Percentiles rank a stretch among this genome's conserved stretches.
Evolutionary conservation across 2,888 invertebrate species (phyloP).

Genomic region (Drosophila setosimentum): DNA sequence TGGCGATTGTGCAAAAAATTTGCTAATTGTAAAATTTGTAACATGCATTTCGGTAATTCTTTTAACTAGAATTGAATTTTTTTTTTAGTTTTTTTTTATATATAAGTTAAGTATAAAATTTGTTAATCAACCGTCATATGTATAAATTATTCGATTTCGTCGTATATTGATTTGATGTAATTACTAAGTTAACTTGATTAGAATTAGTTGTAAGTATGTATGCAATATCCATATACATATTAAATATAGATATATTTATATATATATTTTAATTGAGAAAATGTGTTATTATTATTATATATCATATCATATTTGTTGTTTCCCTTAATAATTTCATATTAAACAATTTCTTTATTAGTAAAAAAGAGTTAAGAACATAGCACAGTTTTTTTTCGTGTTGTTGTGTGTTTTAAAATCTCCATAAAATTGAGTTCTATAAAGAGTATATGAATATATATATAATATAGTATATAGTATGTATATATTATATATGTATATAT

Average conservation of each 20-base stretch:
- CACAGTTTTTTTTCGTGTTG: conserved; percentile 38
- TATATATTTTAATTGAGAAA: conserved; percentile 49
- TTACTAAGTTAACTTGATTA: conserved; percentile 61
- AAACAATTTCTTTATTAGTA: conserved; percentile 52
- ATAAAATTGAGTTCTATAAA: conserved; percentile 47
- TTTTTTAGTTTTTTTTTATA: conserved; percentile 6
- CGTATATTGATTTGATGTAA: conserved; percentile 33
- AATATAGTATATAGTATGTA: conserved; percentile 21
- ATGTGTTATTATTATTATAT: conserved; percentile 23
- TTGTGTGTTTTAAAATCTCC: conserved; percentile 40
- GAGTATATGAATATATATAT: conserved; percentile 41
- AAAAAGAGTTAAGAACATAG: conserved; percentile 60
- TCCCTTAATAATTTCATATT: conserved; percentile 35
- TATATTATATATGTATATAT: conserved; percentile 33
- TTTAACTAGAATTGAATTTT: conserved; percentile 48
- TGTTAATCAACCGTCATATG: conserved; percentile 51
- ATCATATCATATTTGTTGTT: conserved; percentile 36
- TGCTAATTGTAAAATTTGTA: conserved; percentile 57
- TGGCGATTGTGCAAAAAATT: conserved; percentile 62
- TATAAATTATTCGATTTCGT: conserved; percentile 54
- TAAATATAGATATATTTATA: conserved; percentile 25
- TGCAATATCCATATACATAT: conserved; percentile 46
- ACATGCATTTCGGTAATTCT: conserved; percentile 58
- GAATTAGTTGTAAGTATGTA: conserved; percentile 54
- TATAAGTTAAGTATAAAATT: conserved; percentile 58